Evolutionary conservation across 2,888 invertebrate species (phyloP), one percentile per base, ranked within the genome.

Genomic region (Brenthis ino): DNA sequence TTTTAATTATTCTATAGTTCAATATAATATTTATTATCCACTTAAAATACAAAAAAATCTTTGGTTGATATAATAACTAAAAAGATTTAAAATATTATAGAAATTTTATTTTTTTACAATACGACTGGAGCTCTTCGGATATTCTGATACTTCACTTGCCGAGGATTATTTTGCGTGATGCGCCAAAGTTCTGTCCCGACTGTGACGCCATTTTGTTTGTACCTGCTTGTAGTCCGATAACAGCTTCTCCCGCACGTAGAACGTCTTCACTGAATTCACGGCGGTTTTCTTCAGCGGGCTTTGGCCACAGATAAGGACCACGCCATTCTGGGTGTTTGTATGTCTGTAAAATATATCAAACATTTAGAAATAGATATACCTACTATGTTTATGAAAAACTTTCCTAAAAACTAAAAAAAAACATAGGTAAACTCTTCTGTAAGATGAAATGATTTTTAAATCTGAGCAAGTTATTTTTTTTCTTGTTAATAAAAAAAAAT

Each of bases 161-260:
- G 71, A 97, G 94, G 76, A 97, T 95, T 79, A 97, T 97, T 86
- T 96, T 96, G 78, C 97, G 94, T 57, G 96, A 95, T 37, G 96
- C 96, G n/a, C 97, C 97, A 78, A 97, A 97, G 93, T 89, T 98
- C 85, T 97, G 97, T 8, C 98, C 98, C 2, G 97, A 95, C 82
- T 98, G 97, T 50, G 95, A 96, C 12, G 98, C 97, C 14, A 96
- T 95, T 79, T 96, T 96, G 89, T 98, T 98, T 75, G 95, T 95
- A 53, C 98, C 98, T 60, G 97, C 97, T 88, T 98, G 98, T 5
- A 98, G 94, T 24, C 97, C 97, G 77, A 98, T 98, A 53, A 98
- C 95, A 16, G 95, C 93, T 79, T 98, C 95, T 0, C 98, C 97
- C 33, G 98, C 97, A 50, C 96, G 93, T 64, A 98, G 92, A 75